Evolutionary conservation across 2,888 invertebrate species (phyloP), one percentile per base, ranked within the genome.

Genomic region (Eulithis prunata): DNA sequence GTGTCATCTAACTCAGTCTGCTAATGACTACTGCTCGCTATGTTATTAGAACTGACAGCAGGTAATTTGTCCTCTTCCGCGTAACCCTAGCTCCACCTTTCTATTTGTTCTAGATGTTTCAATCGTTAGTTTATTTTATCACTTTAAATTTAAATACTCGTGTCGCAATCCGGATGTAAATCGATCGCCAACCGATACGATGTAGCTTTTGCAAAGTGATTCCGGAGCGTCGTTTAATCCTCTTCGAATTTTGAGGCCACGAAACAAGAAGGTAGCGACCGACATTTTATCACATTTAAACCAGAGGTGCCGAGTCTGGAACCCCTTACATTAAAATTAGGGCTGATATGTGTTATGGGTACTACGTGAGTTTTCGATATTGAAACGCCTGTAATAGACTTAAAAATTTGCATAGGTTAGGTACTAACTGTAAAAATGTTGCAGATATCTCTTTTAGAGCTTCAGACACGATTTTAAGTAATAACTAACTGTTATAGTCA

Each of bases 121-220:
- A 13, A 36, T 21, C 14, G 43, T 21, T 60, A 12, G 43, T 56
- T 47, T 32, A 41, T 46, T 52, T 47, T 14, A 7, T 45, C 32
- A 28, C 41, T 21, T 21, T 21, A 45, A n/a, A 49, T 49, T 8
- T 49, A 49, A 49, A 49, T 49, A 49, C 10, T 49, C 1, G 51
- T 71, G 69, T 64, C 66, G 71, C 57, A 71, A 74, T 71, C 71
- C 75, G 71, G 71, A 72, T 71, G 72, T 71, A 67, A 69, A 69
- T 67, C 62, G 69, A 69, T 71, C 59, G 66, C 67, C 70, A 71
- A 71, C 67, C 59, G 71, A 66, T 62, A 61, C 62, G 57, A 59
- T 64, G 70, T 69, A 63, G 78, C 83, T 84, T 73, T 80, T 77
- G 62, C 70, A 60, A 38, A 56, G 51, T 57, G 64, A 64, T 66